phyloP scores from a whole-genome alignment of 2,113 vertebrate genomes.

The Anser cygnoides region DNA sequence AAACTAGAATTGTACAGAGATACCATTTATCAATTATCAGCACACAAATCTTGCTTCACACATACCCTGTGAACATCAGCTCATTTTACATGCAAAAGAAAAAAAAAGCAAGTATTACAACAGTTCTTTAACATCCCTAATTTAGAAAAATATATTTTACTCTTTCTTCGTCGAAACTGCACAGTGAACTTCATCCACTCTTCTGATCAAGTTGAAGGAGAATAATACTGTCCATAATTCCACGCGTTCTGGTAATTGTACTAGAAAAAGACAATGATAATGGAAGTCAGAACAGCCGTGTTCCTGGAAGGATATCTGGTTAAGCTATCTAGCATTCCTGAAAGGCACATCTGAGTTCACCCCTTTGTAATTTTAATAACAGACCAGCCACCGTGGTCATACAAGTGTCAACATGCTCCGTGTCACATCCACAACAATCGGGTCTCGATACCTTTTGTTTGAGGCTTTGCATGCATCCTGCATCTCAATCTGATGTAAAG shows the following conservation, averaged over 20 bases:
- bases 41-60: constrained; percentile 69
- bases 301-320: too few species aligned
- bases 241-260: constrained; percentile 94
- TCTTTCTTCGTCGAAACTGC: constrained; percentile 57
- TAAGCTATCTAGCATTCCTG: fast-evolving
- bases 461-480: fast-evolving
- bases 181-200: neutral
- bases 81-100: constrained; percentile 69
- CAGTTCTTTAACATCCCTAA: constrained; percentile 74
- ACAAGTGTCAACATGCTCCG: fast-evolving
- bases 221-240: constrained; percentile 99
- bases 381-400: fast-evolving
- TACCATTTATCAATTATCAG: constrained; percentile 47
- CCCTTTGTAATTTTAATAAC: too few species aligned
- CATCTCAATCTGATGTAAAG: fast-evolving
- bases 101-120: constrained; percentile 68
- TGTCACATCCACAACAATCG: fast-evolving
- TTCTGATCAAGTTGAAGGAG: constrained; percentile 89
- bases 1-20: constrained; percentile 65
- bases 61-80: constrained; percentile 53
- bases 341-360: fast-evolving
- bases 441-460: fast-evolving
- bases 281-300: neutral
- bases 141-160: constrained; percentile 73
- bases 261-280: constrained; percentile 23